A percentile compares a stretch with the other conserved stretches of the same genome.
Evolutionary conservation across 2,113 vertebrate genomes (phyloP).

Genomic region (Erinaceus europaeus): DNA sequence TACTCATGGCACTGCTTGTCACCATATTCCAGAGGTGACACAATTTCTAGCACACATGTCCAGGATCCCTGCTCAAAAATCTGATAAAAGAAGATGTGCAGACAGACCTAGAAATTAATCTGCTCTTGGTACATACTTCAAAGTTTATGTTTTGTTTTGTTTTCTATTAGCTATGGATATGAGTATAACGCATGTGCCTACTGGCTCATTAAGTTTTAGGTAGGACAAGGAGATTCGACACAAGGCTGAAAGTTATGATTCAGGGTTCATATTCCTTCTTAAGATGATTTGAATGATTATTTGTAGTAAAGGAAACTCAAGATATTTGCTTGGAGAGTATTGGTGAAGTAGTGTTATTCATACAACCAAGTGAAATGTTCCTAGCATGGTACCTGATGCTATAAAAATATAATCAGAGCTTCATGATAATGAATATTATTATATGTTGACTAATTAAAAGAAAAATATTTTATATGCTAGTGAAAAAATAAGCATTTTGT

Average conservation of each 20-base stretch:
- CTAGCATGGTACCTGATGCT: neutral
- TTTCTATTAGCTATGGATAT: neutral
- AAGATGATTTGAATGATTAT: neutral
- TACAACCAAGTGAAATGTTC: neutral
- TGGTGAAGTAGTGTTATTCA: neutral
- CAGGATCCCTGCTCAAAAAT: slow-evolving; percentile 21
- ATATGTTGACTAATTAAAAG: neutral
- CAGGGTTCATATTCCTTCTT: neutral
- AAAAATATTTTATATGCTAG: neutral
- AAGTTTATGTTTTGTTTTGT: neutral
- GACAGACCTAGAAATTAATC: neutral
- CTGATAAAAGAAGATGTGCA: slow-evolving; percentile 46
- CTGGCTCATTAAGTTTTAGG: slow-evolving; percentile 19
- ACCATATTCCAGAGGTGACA: neutral
- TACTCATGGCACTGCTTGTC: slow-evolving; percentile 68
- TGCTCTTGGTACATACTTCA: slow-evolving; percentile 13
- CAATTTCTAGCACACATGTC: slow-evolving; percentile 41
- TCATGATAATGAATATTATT: neutral
- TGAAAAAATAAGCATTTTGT: neutral
- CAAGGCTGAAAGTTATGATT: neutral
- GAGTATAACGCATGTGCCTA: neutral
- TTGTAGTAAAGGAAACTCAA: neutral
- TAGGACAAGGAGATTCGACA: neutral
- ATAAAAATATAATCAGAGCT: neutral
- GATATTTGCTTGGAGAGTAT: neutral